Evolutionary conservation across 2,113 vertebrate genomes (phyloP), one percentile per base, ranked within the genome.

Genomic region (Oreochromis aureus): DNA sequence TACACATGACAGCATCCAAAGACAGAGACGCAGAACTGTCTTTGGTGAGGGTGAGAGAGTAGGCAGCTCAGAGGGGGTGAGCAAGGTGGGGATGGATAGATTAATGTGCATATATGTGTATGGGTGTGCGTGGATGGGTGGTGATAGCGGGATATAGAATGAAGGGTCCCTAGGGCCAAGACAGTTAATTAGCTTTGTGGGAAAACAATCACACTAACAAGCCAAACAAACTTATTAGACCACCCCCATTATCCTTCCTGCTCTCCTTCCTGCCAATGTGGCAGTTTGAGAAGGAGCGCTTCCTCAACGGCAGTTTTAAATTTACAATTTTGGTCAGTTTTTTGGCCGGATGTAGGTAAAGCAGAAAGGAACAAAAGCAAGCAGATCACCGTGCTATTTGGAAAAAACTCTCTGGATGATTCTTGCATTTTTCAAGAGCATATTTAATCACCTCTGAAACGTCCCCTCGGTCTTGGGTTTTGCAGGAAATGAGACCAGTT

Each of bases 141-240:
- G 90, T 82, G 86, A 91, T 90, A 83, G 91, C 55, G 56, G 80
- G 92, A 90, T 92, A 89, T 94, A 92, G 93, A 92, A 92, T 58
- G 82, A 86, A 93, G 55, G 91, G 87, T 96, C 95, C 94, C 94
- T 82, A 66, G 94, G 96, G 95, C 90, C 61, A 71, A 90, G 86
- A 85, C 69, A 93, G 92, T 95, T 97, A 95, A 96, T 97, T 96
- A 95, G 95, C 94, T 96, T 95, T 95, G 94, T 93, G 93, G 94
- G 93, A 94, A 96, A 96, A 96, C 96, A 95, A 96, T 96, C 95
- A 96, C 89, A 92, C 90, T 96, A 97, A 96, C 94, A 95, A 96
- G 94, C 82, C 93, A 96, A 95, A 95, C 95, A 93, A 94, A 96
- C 94, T 95, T 96, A 95, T 96, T 94, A 93, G 93, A 93, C 89